Base-by-base conservation (phyloP, 2,113 vertebrate genomes). In the Phaetusa simplex region DNA sequence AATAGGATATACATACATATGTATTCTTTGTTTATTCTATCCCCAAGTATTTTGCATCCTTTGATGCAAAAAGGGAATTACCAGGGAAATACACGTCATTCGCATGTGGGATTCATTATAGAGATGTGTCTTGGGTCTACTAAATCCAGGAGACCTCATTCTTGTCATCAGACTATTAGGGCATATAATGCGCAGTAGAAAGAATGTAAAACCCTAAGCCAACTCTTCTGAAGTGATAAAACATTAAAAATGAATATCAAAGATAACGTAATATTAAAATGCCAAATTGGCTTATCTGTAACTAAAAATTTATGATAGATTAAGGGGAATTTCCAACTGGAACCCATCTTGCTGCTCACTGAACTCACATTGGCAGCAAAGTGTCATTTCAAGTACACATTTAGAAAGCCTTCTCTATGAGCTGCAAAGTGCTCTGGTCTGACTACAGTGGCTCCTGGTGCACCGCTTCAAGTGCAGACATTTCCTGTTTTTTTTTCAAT, bases 1-100 rank as follows among this genome's bases (percentile, higher is more conserved):
- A 85, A 70, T 0, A 62, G 9, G 2, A 34, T 36, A 36, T 23
- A 40, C 50, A 47, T 4, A 73, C 4, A 6, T 27, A 55, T 0
- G 1, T 26, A 66, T 65, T 82, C 6, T 36, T 20, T 55, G 36
- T 61, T 80, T 64, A 65, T 77, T 86, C 47, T 26, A 61, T 30
- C 36, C 7, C 22, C 3, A 82, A 56, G 4, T 45, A 70, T 29
- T 49, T 49, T 49, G 47, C 47, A 49, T 22, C 47, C 47, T 49
- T 32, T 65, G 27, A 79, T 27, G 21, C 27, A 92, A 92, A 72
- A 69, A 81, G 24, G 19, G 36, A 84, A 86, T 55, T 86, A 84
- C 14, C 14, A 79, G 21, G 12, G 26, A 86, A 87, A 85, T 43
- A 70, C 2, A 40, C 8, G 52, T n/a, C 12, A 34, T 86, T 77